Conservation (phyloP, 2,888 invertebrate species). For the Cheilosia grossa region DNA sequence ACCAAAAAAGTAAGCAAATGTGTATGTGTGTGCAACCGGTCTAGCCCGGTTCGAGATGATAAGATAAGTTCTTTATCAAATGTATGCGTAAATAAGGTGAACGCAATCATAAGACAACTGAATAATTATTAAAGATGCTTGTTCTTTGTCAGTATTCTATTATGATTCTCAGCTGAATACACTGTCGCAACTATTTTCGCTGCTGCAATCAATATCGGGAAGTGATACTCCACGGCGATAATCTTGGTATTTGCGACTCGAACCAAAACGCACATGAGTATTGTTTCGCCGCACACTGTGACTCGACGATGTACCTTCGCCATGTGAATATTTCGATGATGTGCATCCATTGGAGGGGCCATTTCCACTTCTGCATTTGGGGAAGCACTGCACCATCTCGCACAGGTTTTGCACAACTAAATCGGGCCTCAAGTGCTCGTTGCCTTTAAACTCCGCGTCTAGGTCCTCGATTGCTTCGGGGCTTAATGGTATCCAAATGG, state of each 20-base stretch:
- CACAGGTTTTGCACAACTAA: constrained; percentile 79
- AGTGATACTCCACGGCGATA: constrained; percentile 79
- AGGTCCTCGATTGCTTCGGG: constrained; percentile 76
- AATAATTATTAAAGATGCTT: constrained; percentile 17
- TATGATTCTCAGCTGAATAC: constrained; percentile 76
- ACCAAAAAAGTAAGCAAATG: constrained; percentile 31
- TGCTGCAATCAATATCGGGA: constrained; percentile 81
- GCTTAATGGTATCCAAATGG: constrained; percentile 90
- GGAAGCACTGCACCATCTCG: constrained; percentile 81
- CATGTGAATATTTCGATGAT: constrained; percentile 46
- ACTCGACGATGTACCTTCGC: constrained; percentile 37
- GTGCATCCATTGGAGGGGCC: constrained; percentile 27
- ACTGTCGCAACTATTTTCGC: constrained; percentile 83
- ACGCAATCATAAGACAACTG: constrained; percentile 20
- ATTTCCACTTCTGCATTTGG: constrained; percentile 71
- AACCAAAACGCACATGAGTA: constrained; percentile 38
- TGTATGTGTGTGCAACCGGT: constrained; percentile 14
- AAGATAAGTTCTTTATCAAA: constrained; percentile 5
- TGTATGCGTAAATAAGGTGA: constrained; percentile 24
- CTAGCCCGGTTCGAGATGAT: constrained; percentile 19
- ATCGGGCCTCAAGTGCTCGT: constrained; percentile 78
- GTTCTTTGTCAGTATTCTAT: constrained; percentile 5
- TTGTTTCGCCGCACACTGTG: constrained; percentile 49
- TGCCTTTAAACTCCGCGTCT: constrained; percentile 77
- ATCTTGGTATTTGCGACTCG: constrained; percentile 60